A percentile compares a stretch with the other conserved stretches of the same genome.
These are phyloP conservation scores for Chelonia mydas DNA, from an alignment of 2,797 vertebrate species.

Conservation along the genomic window DNA sequence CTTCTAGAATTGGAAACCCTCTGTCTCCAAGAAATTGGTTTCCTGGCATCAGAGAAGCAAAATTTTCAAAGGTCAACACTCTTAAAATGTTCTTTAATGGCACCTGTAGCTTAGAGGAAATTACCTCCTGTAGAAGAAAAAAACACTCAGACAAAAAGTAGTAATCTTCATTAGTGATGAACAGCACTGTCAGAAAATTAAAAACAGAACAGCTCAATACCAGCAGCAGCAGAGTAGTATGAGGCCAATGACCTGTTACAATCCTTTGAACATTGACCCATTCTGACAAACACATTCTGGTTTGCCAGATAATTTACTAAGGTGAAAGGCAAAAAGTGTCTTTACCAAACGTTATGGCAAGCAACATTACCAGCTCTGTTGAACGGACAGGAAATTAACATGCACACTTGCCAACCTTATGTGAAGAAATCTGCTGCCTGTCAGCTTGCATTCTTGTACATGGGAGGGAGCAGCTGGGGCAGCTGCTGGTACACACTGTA, in stretches of 20 bases:
- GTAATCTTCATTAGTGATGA: slow-evolving; percentile 6
- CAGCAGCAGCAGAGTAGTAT: background rate
- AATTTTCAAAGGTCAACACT: slow-evolving; percentile 11
- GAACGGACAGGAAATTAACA: slow-evolving; percentile 61
- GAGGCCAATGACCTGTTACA: background rate
- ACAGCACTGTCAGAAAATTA: background rate
- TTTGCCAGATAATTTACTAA: background rate
- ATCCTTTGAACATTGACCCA: rapidly evolving
- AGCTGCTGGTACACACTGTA: background rate
- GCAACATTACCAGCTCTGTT: background rate
- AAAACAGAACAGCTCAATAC: background rate
- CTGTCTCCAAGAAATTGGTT: slow-evolving; percentile 24
- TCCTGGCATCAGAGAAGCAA: slow-evolving; percentile 15
- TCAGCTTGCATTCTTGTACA: slow-evolving; percentile 56
- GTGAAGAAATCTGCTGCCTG: slow-evolving; percentile 64
- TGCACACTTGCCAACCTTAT: background rate
- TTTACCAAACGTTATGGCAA: slow-evolving; percentile 1
- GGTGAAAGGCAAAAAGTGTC: background rate
- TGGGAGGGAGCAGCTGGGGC: slow-evolving; percentile 53
- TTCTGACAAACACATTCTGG: background rate
- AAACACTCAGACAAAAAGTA: background rate
- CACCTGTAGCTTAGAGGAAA: slow-evolving; percentile 13
- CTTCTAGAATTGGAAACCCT: background rate
- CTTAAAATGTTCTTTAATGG: slow-evolving; percentile 33
- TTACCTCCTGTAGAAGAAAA: background rate